Base-by-base conservation (phyloP, 2,797 vertebrate species). In the Epinephelus malabaricus region DNA sequence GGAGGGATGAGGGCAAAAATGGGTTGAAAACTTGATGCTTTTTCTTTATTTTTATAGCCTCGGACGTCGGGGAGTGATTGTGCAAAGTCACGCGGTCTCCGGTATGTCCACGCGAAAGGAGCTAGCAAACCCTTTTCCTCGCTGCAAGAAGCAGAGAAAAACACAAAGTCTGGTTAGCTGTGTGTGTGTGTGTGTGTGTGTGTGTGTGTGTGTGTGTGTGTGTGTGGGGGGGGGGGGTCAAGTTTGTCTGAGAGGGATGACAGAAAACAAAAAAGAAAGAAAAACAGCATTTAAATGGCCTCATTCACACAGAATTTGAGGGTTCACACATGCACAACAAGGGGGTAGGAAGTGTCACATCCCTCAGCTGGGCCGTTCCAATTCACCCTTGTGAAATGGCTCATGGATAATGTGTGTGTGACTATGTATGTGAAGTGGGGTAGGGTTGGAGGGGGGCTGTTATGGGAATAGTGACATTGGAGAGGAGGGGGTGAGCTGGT, bases 111-210 rank as follows among this genome's bases (percentile, higher is more conserved):
- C 96, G 86, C 93, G 95, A 94, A 98, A 98, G 88, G 97, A 97
- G 97, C 97, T 99, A 98, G 97, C 97, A 97, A 97, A 99, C 95
- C 97, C 97, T 97, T 98, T 98, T 98, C 96, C 97, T 96, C 96
- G 97, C 98, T 99, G 92, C 53, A 86, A 81, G 34, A 74, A 79
- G 72, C 7, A 84, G 19, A 88, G 54, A 83, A 61, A 74, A 68
- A 85, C 56, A 83, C 27, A 30, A 30, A 54, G 46, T 1, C 1
- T 4, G 93, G 73, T 92, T 83, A 89, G 78, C 38, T 43, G 30
- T 72, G 25, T 62, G 30, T 69, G 19, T 25, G n/a, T 21, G 25
- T 18, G 25, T 25, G 5, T n/a, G 12, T 25, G 38, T 49, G 40
- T 4, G 66, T 64, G 34, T 25, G 11, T 9, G 25, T 43, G 30